Evolutionary conservation across 1,140 invertebrate species (phyloP), one percentile per base, ranked within the genome.

Genomic region (Formica selysi): DNA sequence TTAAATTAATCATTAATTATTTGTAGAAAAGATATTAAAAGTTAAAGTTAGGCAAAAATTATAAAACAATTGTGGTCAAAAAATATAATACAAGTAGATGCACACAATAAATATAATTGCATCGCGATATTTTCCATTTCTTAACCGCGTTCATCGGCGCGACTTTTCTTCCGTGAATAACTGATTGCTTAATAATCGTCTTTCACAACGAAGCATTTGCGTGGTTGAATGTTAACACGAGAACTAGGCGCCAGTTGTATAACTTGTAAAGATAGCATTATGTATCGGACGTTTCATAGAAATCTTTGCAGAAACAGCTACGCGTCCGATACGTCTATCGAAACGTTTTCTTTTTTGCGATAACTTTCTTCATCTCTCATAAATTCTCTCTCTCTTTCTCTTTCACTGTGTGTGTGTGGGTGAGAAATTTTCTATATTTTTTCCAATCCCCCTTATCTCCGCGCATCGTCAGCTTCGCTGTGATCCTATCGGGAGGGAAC

Each of bases 121-220:
- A 29, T 29, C 26, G 1, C 54, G 22, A 22, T 22, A 22, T 22
- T 22, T 22, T 22, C 22, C 22, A 22, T 22, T 22, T 22, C 22
- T 22, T 22, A 22, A 22, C 22, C 22, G 22, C 22, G 22, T 22
- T 0, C 22, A 22, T 22, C 22, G 22, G 22, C 22, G 22, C 22
- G 62, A 5, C 10, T 44, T 68, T 38, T 65, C n/a, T 16, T 76
- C 62, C 10, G 2, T 16, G 36, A 57, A 67, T 73, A 80, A 90
- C 85, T 84, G 89, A 90, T 90, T 90, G 86, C 48, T 54, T 74
- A 90, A 90, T 90, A 89, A 29, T 90, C 88, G 61, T 79, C 76
- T 90, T 90, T 90, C 86, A 61, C 87, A 78, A 22, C 22, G 22
- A 76, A 85, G 48, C 61, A 13, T 85, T 54, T 29, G 59, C n/a